phyloP scores from a whole-genome alignment of 1,140 invertebrate species.

The Ridgeia piscesae region DNA sequence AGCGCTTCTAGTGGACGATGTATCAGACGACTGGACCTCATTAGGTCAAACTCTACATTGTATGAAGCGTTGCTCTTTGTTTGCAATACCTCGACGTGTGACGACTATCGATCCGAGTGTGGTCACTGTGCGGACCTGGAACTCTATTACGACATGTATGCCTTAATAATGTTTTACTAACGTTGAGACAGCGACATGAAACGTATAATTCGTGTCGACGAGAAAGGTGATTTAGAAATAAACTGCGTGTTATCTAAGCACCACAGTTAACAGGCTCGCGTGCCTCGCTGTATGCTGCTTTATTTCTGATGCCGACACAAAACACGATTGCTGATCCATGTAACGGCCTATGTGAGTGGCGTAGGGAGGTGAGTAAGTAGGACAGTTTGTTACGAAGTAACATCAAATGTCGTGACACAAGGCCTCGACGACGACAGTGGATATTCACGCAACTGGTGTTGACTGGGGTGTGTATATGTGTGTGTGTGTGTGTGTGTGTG shows the following conservation, averaged over 20 bases:
- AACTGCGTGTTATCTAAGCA: not conserved
- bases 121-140: not conserved
- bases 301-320: not conserved
- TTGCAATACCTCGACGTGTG: not conserved
- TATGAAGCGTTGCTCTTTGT: not conserved
- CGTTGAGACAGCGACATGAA: not conserved
- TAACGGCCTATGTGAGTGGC: too few relatives aligned
- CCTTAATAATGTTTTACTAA: not conserved
- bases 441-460: too few relatives aligned
- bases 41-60: not conserved
- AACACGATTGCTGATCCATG: too few relatives aligned
- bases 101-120: not conserved
- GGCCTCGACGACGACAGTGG: too few relatives aligned
- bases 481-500: too few relatives aligned
- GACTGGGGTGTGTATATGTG: too few relatives aligned
- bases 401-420: too few relatives aligned
- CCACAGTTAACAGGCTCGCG: not conserved
- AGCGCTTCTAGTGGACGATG: not conserved
- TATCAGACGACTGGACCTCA: not conserved
- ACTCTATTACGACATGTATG: not conserved
- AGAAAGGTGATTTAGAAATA: not conserved
- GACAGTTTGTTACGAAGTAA: too few relatives aligned
- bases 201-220: not conserved
- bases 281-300: not conserved
- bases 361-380: too few relatives aligned